These are phyloP conservation scores for Pachyrhynchus sulphureomaculatus DNA, from an alignment of 1,140 invertebrate genomes.

Conservation along the genomic window DNA sequence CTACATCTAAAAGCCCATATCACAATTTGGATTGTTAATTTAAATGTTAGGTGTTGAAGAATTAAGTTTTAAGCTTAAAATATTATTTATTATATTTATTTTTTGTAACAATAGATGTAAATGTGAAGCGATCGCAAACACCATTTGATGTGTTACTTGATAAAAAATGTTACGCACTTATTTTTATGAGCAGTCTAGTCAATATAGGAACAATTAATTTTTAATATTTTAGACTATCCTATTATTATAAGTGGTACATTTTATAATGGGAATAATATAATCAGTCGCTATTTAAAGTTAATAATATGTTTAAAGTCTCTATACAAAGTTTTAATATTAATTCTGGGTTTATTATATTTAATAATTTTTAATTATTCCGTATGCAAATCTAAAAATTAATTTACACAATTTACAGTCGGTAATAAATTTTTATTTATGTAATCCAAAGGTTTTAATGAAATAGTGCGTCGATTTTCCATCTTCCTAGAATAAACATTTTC, in stretches of 20 bases:
- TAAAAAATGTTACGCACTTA: slow-evolving; percentile 17
- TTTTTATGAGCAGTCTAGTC: slow-evolving; percentile 28
- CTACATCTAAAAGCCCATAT: slow-evolving; percentile 26
- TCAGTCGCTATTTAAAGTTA: background rate
- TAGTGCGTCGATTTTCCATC: no score
- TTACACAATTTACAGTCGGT: no score
- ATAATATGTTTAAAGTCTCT: background rate
- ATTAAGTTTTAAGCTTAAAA: slow-evolving; percentile 18
- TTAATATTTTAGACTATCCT: slow-evolving; percentile 21
- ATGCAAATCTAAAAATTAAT: no score
- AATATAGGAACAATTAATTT: slow-evolving; percentile 25
- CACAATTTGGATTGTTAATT: slow-evolving; percentile 34
- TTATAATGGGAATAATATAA: background rate
- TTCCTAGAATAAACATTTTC: no score
- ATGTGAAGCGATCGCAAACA: background rate
- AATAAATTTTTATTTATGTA: no score
- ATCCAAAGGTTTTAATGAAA: no score
- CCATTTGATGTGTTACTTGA: background rate
- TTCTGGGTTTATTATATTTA: no score
- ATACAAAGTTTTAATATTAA: no score
- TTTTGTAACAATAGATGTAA: slow-evolving; percentile 8
- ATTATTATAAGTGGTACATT: slow-evolving; percentile 9
- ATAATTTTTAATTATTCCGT: no score
- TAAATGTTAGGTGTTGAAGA: slow-evolving; percentile 34
- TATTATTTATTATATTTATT: slow-evolving; percentile 12